phyloP scores from a whole-genome alignment of 2,888 invertebrate genomes.

The Candidula unifasciata region DNA sequence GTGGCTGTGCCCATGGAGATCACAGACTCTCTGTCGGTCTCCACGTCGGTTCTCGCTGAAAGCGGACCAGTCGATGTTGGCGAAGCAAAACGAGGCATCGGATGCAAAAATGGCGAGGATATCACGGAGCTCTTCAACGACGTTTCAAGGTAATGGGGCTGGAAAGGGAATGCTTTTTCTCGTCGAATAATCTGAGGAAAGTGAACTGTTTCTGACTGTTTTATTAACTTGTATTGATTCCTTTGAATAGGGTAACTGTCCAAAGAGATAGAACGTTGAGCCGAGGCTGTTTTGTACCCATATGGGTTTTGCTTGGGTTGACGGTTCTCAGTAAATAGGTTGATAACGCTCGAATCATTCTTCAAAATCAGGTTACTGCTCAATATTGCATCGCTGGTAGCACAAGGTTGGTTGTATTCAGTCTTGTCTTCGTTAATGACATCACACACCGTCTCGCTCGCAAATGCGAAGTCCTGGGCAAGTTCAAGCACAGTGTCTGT shows the following conservation, averaged over 20 bases:
- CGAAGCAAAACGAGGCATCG: not conserved
- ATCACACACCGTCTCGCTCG: slow-evolving; percentile 19
- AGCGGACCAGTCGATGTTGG: not conserved
- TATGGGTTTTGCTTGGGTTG: not conserved
- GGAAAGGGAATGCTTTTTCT: not conserved
- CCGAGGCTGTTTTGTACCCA: not conserved
- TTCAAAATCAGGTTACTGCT: slow-evolving; percentile 33
- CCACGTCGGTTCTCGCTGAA: not conserved
- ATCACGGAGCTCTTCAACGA: not conserved
- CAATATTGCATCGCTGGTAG: not conserved
- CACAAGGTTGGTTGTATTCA: not conserved
- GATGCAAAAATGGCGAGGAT: not conserved
- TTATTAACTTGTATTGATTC: not conserved
- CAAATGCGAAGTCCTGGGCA: not conserved
- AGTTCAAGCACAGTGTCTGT: not conserved
- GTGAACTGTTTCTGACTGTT: slow-evolving; percentile 40
- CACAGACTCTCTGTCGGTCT: slow-evolving; percentile 22
- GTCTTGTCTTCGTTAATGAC: slow-evolving; percentile 3
- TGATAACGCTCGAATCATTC: not conserved
- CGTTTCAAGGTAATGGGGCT: not conserved
- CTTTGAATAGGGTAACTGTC: slow-evolving; percentile 36
- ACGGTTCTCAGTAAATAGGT: not conserved
- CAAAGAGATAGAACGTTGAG: slow-evolving; percentile 43
- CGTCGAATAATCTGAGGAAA: not conserved
- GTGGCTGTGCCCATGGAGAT: slow-evolving; percentile 25